Evolutionary conservation across 2,888 invertebrate genomes (phyloP), one percentile per base, ranked within the genome.

Genomic region (Cantharis rufa): DNA sequence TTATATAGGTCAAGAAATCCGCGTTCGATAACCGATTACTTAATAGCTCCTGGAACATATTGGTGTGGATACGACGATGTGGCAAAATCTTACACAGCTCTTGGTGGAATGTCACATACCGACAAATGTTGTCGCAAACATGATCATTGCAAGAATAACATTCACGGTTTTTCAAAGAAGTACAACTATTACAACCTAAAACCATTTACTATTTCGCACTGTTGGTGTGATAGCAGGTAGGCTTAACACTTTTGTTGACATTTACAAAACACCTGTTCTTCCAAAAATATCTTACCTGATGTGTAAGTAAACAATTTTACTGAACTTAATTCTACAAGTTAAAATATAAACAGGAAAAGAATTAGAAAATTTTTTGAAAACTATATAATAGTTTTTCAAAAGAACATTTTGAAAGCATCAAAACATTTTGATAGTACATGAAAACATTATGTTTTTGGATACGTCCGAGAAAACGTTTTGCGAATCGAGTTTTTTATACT

Each of bases 191-290:
- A 92, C 90, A 95, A 95, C 90, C 90, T 89, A 86, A 89, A 92
- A 80, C 92, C 93, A 80, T 93, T 92, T 88, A 94, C 94, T 48
- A 89, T 94, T 80, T 93, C 93, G 85, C 93, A 94, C 86, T 95
- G 95, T 88, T 90, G 90, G 81, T 95, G 95, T 87, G 95, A 95
- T 88, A 90, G 91, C 89, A 94, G 93, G 94, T 94, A 90, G 88
- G 90, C 48, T 48, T 48, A 48, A n/a, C n/a, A n/a, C 48, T 48
- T 48, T 48, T 48, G n/a, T 48, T 48, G 48, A 48, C n/a, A 48
- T 48, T 48, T 48, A 48, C 5, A 7, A 48, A 48, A 48, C 48
- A 48, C 48, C 48, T 48, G n/a, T 48, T 48, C 48, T 48, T 48
- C 32, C n/a, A 48, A 48, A n/a, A n/a, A n/a, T 48, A n/a, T 48